phyloP scores from a whole-genome alignment of 2,113 vertebrate genomes.

The Etia nguti region DNA sequence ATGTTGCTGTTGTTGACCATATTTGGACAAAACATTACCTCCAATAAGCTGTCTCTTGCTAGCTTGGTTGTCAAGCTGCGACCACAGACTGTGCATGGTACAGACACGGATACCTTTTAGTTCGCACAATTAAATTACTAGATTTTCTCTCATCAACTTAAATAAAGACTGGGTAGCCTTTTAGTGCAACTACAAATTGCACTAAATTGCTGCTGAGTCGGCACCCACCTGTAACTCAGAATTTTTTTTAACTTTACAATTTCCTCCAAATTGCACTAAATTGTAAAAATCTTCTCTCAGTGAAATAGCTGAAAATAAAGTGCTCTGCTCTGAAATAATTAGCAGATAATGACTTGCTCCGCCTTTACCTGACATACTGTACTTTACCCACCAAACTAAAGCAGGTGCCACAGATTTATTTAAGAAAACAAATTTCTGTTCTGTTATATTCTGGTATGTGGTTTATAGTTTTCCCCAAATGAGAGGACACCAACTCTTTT shows the following conservation, averaged over 20 bases:
- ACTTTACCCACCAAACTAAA: neutral
- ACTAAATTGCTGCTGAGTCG: neutral
- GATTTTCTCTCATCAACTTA: neutral
- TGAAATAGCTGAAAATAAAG: neutral
- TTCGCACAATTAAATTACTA: neutral
- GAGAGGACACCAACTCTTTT: fast-evolving
- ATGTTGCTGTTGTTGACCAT: neutral
- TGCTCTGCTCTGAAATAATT: neutral
- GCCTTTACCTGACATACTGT: neutral
- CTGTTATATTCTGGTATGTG: neutral
- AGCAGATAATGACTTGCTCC: neutral
- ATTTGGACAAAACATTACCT: neutral
- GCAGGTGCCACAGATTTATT: neutral
- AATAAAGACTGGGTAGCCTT: neutral
- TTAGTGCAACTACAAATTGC: fast-evolving
- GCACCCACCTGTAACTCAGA: neutral
- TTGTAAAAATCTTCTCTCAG: fast-evolving
- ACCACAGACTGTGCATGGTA: neutral
- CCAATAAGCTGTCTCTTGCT: neutral
- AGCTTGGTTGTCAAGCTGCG: neutral
- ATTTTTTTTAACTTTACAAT: too few relatives aligned
- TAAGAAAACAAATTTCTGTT: neutral
- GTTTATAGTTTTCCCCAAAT: neutral
- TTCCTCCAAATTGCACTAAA: neutral
- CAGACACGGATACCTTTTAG: neutral